Evolutionary conservation across 2,797 vertebrate species (phyloP).

Genomic region (Morelia viridis): DNA sequence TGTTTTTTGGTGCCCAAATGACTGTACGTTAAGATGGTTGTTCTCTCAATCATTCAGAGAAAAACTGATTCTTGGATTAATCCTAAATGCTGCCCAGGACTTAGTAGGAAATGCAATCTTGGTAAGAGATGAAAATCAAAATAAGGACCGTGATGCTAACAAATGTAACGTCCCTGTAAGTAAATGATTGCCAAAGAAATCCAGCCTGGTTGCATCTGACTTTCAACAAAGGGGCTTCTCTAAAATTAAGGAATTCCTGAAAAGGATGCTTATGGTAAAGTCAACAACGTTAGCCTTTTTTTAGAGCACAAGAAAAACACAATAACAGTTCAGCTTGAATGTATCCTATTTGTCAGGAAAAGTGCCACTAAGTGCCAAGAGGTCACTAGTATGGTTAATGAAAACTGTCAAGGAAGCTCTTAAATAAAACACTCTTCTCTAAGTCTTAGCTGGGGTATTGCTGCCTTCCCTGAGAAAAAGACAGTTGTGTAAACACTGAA

Average conservation of each 20-base stretch:
- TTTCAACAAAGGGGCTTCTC: not conserved
- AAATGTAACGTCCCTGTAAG: not conserved
- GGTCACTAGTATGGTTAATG: too few species aligned
- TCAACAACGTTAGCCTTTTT: not conserved
- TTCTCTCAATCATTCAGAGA: not conserved
- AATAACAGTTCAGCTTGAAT: not conserved
- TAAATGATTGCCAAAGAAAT: not conserved
- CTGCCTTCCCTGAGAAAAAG: not conserved
- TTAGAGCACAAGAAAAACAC: not conserved
- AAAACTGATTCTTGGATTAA: not conserved
- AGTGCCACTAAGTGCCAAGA: too few species aligned
- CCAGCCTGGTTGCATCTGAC: not conserved
- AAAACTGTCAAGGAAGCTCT: too few species aligned
- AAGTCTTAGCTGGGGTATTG: too few species aligned
- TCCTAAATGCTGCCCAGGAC: not conserved
- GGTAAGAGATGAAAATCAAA: not conserved
- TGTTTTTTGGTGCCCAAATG: not conserved
- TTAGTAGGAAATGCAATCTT: not conserved
- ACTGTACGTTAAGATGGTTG: not conserved
- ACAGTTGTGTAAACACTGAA: not conserved
- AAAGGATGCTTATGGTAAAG: not conserved
- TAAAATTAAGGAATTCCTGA: not conserved
- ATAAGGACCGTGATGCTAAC: not conserved
- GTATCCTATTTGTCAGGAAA: not conserved
- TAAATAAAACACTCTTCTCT: too few species aligned